Conservation (phyloP, 2,113 vertebrate genomes). For the Pycnonotus jocosus region DNA sequence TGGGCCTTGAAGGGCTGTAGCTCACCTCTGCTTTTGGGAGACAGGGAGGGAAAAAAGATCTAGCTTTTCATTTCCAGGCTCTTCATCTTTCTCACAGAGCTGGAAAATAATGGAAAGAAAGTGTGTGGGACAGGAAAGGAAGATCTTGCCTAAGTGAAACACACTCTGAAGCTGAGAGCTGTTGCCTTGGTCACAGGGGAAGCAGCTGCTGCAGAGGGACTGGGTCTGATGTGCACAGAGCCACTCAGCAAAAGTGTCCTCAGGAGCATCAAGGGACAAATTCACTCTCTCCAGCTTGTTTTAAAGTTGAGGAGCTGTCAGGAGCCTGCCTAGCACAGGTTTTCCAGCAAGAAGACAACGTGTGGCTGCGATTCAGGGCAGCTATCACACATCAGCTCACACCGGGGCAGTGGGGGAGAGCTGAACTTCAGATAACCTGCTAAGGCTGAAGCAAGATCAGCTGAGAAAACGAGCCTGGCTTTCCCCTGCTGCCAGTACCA, state of each 20-base stretch:
- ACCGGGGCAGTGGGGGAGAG: neutral
- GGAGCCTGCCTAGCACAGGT: neutral
- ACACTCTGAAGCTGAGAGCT: neutral
- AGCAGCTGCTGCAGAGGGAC: neutral
- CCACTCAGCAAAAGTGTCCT: neutral
- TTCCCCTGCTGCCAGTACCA: neutral
- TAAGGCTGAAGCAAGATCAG: neutral
- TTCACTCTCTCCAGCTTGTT: neutral
- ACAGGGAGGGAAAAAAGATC: neutral
- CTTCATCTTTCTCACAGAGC: neutral
- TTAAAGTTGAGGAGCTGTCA: neutral
- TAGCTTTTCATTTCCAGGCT: neutral
- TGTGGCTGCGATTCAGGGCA: accelerated
- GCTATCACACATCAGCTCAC: accelerated
- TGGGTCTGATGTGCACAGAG: neutral
- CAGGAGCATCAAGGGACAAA: neutral
- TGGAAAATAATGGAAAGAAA: neutral
- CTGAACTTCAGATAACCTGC: neutral
- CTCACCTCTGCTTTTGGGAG: neutral
- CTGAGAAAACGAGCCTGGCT: neutral
- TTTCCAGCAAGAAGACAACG: neutral
- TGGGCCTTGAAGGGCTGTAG: neutral
- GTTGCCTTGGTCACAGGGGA: neutral
- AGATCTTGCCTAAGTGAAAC: neutral
- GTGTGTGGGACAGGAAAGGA: neutral